Evolutionary conservation across 2,888 invertebrate genomes (phyloP), one percentile per base, ranked within the genome.

Genomic region (Heteromurus nitidus): DNA sequence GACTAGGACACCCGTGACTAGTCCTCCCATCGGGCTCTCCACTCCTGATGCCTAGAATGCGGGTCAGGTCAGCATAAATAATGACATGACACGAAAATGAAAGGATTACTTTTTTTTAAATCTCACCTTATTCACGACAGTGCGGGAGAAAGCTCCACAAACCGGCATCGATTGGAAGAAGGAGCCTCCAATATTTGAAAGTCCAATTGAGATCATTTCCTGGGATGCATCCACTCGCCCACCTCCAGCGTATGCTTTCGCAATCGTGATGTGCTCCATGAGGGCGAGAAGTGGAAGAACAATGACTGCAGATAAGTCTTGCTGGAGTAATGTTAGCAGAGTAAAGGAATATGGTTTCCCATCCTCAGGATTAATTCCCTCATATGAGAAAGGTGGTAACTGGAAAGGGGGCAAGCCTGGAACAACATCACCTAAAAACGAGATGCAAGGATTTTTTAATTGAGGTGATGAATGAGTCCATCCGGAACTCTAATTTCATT

Each of bases 261-360:
- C 97, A 88, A 97, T 96, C 24, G 97, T 95, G 11, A 83, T 95
- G 88, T 95, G 95, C 89, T 97, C 97, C 89, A 97, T 92, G 44
- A 97, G 91, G 20, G 95, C 94, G 87, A 97, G 93, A 30, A 98
- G 90, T 0, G 97, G 96, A 67, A 97, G 92, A 30, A 97, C 95
- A 74, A 95, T 90, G 68, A 97, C 90, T 24, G 96, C 96, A 36
- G 95, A 94, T 65, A 96, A 95, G 88, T 97, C 91, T 89, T 94
- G 92, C 82, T 93, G 91, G 67, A 93, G 91, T 93, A 96, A 94
- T 58, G 94, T 93, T 22, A 92, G 87, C 88, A 95, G 93, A 85
- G 88, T 89, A 85, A 91, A 91, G 1, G 44, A 64, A 7, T 42
- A 47, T 3, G 20, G 44, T 2, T 30, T 53, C 7, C 79, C 79